phyloP scores from a whole-genome alignment of 2,113 vertebrate species.

The Coreoperca whiteheadi region DNA sequence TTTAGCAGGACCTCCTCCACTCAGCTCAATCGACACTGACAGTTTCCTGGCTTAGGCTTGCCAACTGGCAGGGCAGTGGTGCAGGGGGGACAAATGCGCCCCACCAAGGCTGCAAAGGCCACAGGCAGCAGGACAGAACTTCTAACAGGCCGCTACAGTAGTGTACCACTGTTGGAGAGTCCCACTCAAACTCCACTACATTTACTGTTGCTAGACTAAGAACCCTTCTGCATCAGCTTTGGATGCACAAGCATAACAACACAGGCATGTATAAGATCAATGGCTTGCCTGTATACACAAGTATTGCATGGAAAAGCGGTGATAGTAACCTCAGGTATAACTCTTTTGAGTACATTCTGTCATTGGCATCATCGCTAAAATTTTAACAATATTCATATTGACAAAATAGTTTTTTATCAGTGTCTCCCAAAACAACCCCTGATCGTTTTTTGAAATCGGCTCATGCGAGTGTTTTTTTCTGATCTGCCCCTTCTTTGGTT shows the following conservation, averaged over 20 bases:
- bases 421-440: neutral
- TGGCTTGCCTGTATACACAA: neutral
- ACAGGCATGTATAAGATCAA: neutral
- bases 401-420: neutral
- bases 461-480: neutral
- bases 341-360: neutral
- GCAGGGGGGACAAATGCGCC: constrained; percentile 84
- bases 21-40: constrained; percentile 96
- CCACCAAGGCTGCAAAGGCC: constrained; percentile 80
- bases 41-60: constrained; percentile 95
- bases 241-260: constrained; percentile 2
- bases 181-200: constrained; percentile 23
- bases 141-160: constrained; percentile 66
- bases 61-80: constrained; percentile 93
- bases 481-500: neutral
- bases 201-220: constrained; percentile 44
- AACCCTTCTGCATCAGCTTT: constrained; percentile 8
- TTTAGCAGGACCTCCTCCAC: constrained; percentile 90
- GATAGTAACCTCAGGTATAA: neutral
- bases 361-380: neutral
- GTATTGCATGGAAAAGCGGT: neutral
- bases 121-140: constrained; percentile 82
- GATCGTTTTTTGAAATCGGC: neutral
- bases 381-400: neutral
- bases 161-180: constrained; percentile 57